Evolutionary conservation across 2,888 invertebrate species (phyloP).

Genomic region (Graphium colonna): DNA sequence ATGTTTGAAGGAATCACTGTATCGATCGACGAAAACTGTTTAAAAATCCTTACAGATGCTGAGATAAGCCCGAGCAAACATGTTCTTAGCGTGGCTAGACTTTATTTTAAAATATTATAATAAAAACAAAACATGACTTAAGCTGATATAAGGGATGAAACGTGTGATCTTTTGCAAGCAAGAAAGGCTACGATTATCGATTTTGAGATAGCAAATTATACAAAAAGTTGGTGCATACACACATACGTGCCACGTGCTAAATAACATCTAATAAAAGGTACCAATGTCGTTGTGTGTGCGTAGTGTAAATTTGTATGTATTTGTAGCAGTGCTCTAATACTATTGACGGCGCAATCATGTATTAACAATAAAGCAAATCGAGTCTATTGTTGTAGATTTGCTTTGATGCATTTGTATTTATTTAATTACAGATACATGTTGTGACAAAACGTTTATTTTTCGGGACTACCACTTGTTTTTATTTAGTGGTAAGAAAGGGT

Average conservation of each 20-base stretch:
- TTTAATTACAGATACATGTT: background rate
- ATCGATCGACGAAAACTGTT: too few relatives aligned
- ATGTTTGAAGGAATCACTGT: too few relatives aligned
- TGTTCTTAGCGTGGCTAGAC: too few relatives aligned
- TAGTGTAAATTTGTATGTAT: slow-evolving; percentile 17
- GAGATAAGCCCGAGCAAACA: too few relatives aligned
- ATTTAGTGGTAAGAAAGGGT: too few relatives aligned
- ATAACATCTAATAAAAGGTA: slow-evolving; percentile 3
- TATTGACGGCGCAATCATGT: slow-evolving; percentile 20
- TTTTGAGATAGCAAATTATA: background rate
- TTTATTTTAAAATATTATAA: too few relatives aligned
- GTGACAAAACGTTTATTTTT: slow-evolving; percentile 1
- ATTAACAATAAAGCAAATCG: slow-evolving; percentile 19
- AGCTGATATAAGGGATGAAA: too few relatives aligned
- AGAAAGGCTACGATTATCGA: background rate
- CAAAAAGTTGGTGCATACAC: slow-evolving; percentile 2
- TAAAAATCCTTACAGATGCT: too few relatives aligned
- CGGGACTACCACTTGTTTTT: too few relatives aligned
- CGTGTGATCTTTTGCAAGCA: background rate
- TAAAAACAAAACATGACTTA: too few relatives aligned
- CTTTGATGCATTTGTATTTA: slow-evolving; percentile 5
- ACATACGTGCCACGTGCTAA: slow-evolving; percentile 4
- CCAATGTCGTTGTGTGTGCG: slow-evolving; percentile 1
- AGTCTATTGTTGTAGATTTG: slow-evolving; percentile 11
- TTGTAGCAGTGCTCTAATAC: slow-evolving; percentile 26